Evolutionary conservation across 1,140 invertebrate genomes (phyloP).

Genomic region (Dermatophagoides farinae): DNA sequence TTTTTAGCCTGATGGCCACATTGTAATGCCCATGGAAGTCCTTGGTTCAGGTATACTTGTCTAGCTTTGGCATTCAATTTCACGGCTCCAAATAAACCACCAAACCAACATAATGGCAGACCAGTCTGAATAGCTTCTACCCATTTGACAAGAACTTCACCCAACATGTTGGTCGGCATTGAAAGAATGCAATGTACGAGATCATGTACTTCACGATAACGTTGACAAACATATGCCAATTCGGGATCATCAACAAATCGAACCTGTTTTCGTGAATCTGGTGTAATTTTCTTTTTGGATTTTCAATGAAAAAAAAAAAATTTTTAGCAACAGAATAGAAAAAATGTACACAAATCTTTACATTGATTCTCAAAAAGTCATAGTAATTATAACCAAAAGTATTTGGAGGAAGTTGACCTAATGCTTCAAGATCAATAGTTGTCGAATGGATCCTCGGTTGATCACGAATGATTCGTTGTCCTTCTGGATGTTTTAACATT

Average conservation of each 20-base stretch:
- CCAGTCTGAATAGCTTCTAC: slow-evolving; percentile 77
- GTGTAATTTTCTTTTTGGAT: slow-evolving; percentile 52
- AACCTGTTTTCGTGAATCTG: slow-evolving; percentile 67
- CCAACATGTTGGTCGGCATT: slow-evolving; percentile 90
- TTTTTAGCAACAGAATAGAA: background rate
- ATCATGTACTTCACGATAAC: slow-evolving; percentile 91
- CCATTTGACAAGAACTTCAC: slow-evolving; percentile 72
- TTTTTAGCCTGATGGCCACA: slow-evolving; percentile 53
- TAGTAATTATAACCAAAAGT: slow-evolving; percentile 66
- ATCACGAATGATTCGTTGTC: slow-evolving; percentile 45
- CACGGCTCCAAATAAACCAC: slow-evolving; percentile 61
- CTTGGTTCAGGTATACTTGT: slow-evolving; percentile 47
- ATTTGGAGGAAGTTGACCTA: slow-evolving; percentile 46
- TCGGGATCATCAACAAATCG: slow-evolving; percentile 76
- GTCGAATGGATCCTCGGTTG: slow-evolving; percentile 65
- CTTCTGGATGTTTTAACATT: slow-evolving; percentile 45
- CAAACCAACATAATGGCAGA: slow-evolving; percentile 70
- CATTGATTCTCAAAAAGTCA: slow-evolving; percentile 54
- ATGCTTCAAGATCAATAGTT: slow-evolving; percentile 50
- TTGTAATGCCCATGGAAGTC: slow-evolving; percentile 69
- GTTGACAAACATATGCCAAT: slow-evolving; percentile 83
- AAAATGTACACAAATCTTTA: slow-evolving; percentile 6
- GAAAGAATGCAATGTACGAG: slow-evolving; percentile 68
- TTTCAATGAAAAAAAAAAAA: slow-evolving; percentile 17
- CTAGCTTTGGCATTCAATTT: slow-evolving; percentile 61